phyloP scores from a whole-genome alignment of 2,797 vertebrate genomes.

The Glyptemys insculpta region DNA sequence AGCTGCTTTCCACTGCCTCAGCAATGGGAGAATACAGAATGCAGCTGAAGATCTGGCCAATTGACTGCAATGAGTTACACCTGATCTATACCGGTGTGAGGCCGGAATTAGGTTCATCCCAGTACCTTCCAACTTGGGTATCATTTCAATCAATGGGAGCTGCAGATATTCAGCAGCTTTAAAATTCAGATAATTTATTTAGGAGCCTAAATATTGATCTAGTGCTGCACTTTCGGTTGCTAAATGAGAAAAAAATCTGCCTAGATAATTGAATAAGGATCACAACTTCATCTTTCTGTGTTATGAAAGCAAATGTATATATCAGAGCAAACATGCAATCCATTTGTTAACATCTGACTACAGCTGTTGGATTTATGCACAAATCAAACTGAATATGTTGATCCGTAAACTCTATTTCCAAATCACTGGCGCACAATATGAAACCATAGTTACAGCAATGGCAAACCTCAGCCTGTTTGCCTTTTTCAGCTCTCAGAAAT shows the following conservation, averaged over 20 bases:
- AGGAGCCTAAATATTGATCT: neutral
- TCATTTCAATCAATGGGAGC: neutral
- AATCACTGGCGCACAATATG: neutral
- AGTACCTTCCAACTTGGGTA: neutral
- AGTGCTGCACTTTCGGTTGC: neutral
- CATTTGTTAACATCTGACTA: neutral
- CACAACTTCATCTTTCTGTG: neutral
- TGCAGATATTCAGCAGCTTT: neutral
- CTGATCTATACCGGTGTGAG: neutral
- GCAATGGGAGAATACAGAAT: neutral
- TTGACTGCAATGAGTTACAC: neutral
- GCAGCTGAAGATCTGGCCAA: neutral
- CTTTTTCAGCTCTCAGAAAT: neutral
- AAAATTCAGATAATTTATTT: neutral
- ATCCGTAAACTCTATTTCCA: neutral
- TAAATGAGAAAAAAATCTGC: neutral
- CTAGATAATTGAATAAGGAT: neutral
- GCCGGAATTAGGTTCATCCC: neutral
- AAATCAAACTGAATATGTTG: slow-evolving; percentile 1
- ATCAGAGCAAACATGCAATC: neutral
- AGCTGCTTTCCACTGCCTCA: neutral
- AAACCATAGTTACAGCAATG: neutral
- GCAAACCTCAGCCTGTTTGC: neutral
- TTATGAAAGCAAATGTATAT: neutral
- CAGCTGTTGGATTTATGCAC: neutral